A percentile compares a stretch with the other conserved stretches of the same genome.
phyloP scores from a whole-genome alignment of 2,888 invertebrate genomes.

The Drepanosiphum platanoidis region DNA sequence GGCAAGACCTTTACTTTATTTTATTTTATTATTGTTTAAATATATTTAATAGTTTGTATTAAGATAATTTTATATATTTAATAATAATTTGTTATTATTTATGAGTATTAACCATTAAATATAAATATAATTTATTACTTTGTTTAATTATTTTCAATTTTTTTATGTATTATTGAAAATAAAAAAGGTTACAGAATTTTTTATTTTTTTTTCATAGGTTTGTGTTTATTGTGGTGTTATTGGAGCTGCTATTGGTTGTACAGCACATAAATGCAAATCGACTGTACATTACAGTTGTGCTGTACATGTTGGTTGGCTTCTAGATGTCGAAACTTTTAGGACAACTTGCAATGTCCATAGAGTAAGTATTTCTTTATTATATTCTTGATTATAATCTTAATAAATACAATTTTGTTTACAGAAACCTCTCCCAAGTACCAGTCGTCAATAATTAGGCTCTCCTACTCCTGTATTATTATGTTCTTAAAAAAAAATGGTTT shows the following conservation, averaged over 20 bases:
- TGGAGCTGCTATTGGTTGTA: constrained; percentile 69
- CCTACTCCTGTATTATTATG: background rate
- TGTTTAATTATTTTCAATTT: too few species aligned
- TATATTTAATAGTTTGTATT: too few species aligned
- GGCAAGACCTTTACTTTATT: too few species aligned
- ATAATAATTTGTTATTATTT: too few species aligned
- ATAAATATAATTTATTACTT: too few species aligned
- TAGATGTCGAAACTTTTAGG: constrained; percentile 72
- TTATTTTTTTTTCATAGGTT: constrained; percentile 64
- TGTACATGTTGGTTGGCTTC: constrained; percentile 68
- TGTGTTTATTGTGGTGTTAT: constrained; percentile 68
- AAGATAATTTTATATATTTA: too few species aligned
- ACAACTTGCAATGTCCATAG: constrained; percentile 67
- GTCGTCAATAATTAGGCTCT: constrained; percentile 38
- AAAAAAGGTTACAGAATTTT: background rate
- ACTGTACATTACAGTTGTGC: constrained; percentile 69
- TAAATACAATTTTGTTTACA: constrained; percentile 24
- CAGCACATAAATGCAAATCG: constrained; percentile 68
- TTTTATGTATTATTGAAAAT: constrained; percentile 28
- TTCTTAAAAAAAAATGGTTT: background rate
- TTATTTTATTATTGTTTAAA: too few species aligned
- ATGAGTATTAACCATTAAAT: too few species aligned
- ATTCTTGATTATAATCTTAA: background rate
- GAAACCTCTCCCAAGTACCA: constrained; percentile 31
- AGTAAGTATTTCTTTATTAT: constrained; percentile 44